phyloP scores from a whole-genome alignment of 2,888 invertebrate genomes.

The Xestia ashworthii region DNA sequence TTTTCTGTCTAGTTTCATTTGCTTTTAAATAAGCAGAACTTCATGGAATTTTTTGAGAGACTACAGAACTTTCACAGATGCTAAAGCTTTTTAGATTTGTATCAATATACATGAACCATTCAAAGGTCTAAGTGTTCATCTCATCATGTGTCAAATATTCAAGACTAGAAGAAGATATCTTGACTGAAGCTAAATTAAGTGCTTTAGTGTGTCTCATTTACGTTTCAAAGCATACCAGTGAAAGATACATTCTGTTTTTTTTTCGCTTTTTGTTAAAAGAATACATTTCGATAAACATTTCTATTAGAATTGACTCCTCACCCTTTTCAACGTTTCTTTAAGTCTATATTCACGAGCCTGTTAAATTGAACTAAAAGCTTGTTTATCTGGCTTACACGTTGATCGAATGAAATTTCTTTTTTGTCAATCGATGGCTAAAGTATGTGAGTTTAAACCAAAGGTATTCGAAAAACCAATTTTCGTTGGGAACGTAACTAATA shows the following conservation, averaged over 20 bases:
- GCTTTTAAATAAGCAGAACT: conserved; percentile 30
- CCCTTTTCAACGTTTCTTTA: conserved; percentile 55
- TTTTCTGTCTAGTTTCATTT: conserved; percentile 35
- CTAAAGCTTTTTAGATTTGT: conserved; percentile 13
- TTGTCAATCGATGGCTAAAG: conserved; percentile 29
- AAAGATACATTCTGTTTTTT: conserved; percentile 29
- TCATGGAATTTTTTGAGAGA: conserved; percentile 9
- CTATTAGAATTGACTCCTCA: conserved; percentile 51
- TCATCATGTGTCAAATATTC: conserved; percentile 20
- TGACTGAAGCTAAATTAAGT: conserved; percentile 26
- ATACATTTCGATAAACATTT: conserved; percentile 53
- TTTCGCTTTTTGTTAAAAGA: conserved; percentile 38
- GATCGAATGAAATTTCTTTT: conserved; percentile 45
- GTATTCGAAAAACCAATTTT: conserved; percentile 50
- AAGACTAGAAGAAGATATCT: background rate
- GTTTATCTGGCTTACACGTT: conserved; percentile 51
- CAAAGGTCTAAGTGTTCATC: conserved; percentile 7
- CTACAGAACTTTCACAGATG: conserved; percentile 17
- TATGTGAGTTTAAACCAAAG: conserved; percentile 56
- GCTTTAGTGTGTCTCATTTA: conserved; percentile 20
- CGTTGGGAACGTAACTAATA: conserved; percentile 35
- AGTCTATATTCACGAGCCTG: conserved; percentile 40
- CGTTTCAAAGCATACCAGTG: conserved; percentile 28
- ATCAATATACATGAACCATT: conserved; percentile 14
- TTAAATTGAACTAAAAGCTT: conserved; percentile 55